phyloP scores from a whole-genome alignment of 2,888 invertebrate species.

The Orthonychiurus folsomi region DNA sequence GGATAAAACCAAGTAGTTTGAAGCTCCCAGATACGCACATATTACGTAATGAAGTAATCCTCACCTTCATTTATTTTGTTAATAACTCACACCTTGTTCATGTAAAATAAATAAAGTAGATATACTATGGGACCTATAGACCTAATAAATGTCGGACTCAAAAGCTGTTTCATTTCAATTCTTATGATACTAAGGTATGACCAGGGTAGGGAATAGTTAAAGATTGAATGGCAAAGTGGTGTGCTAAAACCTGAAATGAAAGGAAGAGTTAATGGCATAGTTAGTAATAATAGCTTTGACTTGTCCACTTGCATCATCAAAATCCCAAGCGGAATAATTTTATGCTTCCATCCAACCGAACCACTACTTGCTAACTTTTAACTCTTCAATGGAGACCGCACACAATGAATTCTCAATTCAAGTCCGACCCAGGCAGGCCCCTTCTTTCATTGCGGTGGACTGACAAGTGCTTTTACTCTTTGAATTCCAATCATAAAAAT shows the following conservation, averaged over 20 bases:
- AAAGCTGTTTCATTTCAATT: background rate
- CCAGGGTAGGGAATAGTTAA: background rate
- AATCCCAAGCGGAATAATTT: background rate
- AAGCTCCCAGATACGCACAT: too few species aligned
- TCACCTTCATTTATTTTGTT: background rate
- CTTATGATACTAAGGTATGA: background rate
- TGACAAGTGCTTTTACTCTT: background rate
- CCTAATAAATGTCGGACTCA: background rate
- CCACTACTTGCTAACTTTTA: background rate
- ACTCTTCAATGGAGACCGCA: background rate
- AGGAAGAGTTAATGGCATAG: background rate
- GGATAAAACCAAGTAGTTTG: too few species aligned
- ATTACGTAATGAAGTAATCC: background rate
- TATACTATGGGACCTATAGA: background rate
- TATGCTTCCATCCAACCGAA: too few species aligned
- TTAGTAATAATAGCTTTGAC: background rate
- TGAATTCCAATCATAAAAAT: too few species aligned
- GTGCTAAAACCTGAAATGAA: background rate
- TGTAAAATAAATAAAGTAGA: background rate
- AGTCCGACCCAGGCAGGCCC: background rate
- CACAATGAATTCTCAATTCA: background rate
- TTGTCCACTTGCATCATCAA: background rate
- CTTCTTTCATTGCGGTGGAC: background rate
- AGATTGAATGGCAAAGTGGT: background rate
- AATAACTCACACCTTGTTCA: background rate